Conservation (phyloP, 2,113 vertebrate species). For the Emydura subglobosa region DNA sequence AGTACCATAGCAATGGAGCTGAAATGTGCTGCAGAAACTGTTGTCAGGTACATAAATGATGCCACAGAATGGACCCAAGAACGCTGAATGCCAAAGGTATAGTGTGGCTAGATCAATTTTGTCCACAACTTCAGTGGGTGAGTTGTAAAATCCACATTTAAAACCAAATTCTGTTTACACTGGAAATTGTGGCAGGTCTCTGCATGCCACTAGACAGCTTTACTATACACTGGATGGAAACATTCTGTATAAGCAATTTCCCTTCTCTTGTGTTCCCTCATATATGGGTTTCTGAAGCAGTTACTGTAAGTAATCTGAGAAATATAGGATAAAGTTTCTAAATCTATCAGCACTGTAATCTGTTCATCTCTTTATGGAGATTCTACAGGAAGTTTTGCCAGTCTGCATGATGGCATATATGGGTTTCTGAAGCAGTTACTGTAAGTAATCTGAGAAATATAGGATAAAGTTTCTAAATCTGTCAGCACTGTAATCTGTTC, state of each 20-base stretch:
- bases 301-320: background rate
- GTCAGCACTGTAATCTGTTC: background rate
- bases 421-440: background rate
- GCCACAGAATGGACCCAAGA: background rate
- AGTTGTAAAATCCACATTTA: background rate
- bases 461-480: background rate
- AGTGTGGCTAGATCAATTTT: background rate
- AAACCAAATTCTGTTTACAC: background rate
- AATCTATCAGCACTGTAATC: too few relatives aligned
- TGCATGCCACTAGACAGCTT: background rate
- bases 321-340: background rate
- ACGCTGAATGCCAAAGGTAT: background rate
- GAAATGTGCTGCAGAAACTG: background rate
- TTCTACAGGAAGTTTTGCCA: accelerated
- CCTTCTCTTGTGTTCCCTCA: background rate
- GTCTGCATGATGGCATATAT: background rate
- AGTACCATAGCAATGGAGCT: background rate
- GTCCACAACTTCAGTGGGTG: background rate
- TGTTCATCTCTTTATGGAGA: too few relatives aligned
- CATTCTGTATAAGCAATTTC: background rate
- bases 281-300: background rate
- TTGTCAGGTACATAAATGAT: background rate
- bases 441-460: background rate
- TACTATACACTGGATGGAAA: background rate
- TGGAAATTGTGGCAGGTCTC: background rate